These are phyloP conservation scores for Actinemys pallida DNA, from an alignment of 2,113 vertebrate species.

Conservation along the genomic window DNA sequence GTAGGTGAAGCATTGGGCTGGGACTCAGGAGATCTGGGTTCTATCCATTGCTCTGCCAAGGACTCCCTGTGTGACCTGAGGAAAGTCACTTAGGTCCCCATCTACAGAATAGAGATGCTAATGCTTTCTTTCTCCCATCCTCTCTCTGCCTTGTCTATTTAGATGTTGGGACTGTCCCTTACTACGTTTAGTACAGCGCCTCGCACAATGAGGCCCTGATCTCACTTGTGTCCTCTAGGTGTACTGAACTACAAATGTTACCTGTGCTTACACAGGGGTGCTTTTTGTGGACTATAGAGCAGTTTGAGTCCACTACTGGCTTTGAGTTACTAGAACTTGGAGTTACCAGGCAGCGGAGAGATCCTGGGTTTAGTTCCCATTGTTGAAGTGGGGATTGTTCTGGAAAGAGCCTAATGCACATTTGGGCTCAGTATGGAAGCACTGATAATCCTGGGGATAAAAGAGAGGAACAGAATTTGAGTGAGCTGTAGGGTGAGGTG, in stretches of 20 bases:
- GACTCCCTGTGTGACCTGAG: background rate
- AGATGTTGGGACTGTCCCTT: background rate
- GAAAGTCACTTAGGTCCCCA: background rate
- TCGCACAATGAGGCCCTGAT: background rate
- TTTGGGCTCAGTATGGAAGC: background rate
- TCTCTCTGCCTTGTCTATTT: background rate
- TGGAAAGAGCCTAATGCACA: too few species aligned
- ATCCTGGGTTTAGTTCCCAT: background rate
- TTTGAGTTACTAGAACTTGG: background rate
- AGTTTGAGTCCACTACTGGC: background rate
- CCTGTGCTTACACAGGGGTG: background rate
- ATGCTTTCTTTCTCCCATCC: background rate
- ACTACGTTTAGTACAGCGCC: background rate
- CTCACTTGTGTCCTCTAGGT: background rate
- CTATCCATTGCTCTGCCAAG: background rate
- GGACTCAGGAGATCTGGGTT: background rate
- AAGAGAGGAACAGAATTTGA: background rate
- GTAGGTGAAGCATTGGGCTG: fast-evolving
- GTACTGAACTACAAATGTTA: background rate
- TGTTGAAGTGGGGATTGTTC: background rate
- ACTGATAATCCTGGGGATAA: background rate
- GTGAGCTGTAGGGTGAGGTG: fast-evolving
- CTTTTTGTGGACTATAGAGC: background rate
- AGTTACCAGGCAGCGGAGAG: fast-evolving
- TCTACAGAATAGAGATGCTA: fast-evolving